Evolutionary conservation across 2,797 vertebrate genomes (phyloP), one percentile per base, ranked within the genome.

Genomic region (Rallus crepitans): DNA sequence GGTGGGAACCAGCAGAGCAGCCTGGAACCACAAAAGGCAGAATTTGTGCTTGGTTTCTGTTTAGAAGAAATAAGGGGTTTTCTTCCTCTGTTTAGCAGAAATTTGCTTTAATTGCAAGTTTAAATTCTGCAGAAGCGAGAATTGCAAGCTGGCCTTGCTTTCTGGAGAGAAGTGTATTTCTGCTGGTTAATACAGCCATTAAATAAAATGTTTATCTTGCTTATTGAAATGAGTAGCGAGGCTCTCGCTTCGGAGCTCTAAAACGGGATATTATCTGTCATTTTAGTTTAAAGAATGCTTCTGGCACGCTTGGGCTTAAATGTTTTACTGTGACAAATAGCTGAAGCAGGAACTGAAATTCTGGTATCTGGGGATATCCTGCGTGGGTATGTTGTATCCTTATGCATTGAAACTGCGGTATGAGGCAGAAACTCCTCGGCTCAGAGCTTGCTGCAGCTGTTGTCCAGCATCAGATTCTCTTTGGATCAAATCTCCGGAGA

Each of bases 171-270:
- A 61, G 31, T 10, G 24, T 83, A 8, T 86, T 86, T 68, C 57
- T 89, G 27, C 48, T 52, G 90, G 21, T 63, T 93, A 76, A 60
- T 80, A 52, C 52, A 70, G 59, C 66, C 75, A 28, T 84, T 84
- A 81, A 94, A 71, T 75, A 79, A 57, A 82, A 25, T 72, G 86
- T 90, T 90, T 89, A 48, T 87, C 83, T 82, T 89, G 48, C 70
- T 93, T 91, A 72, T 76, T 88, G 86, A 93, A 88, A 88, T 72
- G 87, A 94, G 47, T 28, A 86, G 72, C 1, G 5, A 86, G 73
- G 30, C 31, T 69, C 82, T 83, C 12, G 0, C 80, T 78, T 77
- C 13, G 31, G 79, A 80, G 61, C 80, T 89, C 81, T 81, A 25
- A 86, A 83, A 10, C n/a, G 4, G 73, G 52, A 30, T 71, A 35